These are phyloP conservation scores for Drosophila nigromelanica DNA, from an alignment of 1,140 invertebrate species.

Conservation along the genomic window DNA sequence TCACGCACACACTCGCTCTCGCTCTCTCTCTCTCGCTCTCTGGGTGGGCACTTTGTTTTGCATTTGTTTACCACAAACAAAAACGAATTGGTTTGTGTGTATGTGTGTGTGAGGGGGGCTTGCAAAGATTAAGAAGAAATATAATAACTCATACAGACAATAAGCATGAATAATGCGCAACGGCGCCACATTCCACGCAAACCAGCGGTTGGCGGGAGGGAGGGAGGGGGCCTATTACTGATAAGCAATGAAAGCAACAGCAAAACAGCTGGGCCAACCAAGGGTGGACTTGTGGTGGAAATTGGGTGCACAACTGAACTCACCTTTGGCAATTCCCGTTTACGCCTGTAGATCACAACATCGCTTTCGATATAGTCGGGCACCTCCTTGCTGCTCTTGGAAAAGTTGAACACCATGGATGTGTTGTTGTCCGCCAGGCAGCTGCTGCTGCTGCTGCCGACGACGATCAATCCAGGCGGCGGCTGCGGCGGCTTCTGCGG, in stretches of 20 bases:
- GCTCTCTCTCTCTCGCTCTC: not conserved
- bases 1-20: not conserved
- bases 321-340: constrained; percentile 89
- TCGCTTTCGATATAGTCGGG: constrained; percentile 96
- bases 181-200: constrained; percentile 50
- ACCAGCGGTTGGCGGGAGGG: not conserved
- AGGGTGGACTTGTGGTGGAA: not conserved
- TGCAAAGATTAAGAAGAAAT: constrained; percentile 59
- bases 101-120: constrained; percentile 17
- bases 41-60: constrained; percentile 52
- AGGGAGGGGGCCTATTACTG: constrained; percentile 1
- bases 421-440: constrained; percentile 84
- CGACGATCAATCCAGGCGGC: constrained; percentile 70
- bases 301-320: constrained; percentile 61
- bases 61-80: constrained; percentile 63
- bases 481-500: constrained; percentile 45
- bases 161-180: constrained; percentile 76
- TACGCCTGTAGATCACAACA: constrained; percentile 89
- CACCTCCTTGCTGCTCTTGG: constrained; percentile 90
- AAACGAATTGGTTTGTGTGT: constrained; percentile 3
- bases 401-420: constrained; percentile 94
- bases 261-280: constrained; percentile 24
- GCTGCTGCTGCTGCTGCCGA: constrained; percentile 9
- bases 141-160: constrained; percentile 63
- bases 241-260: constrained; percentile 37